phyloP scores from a whole-genome alignment of 2,797 vertebrate genomes.

The Hippocampus kuda region DNA sequence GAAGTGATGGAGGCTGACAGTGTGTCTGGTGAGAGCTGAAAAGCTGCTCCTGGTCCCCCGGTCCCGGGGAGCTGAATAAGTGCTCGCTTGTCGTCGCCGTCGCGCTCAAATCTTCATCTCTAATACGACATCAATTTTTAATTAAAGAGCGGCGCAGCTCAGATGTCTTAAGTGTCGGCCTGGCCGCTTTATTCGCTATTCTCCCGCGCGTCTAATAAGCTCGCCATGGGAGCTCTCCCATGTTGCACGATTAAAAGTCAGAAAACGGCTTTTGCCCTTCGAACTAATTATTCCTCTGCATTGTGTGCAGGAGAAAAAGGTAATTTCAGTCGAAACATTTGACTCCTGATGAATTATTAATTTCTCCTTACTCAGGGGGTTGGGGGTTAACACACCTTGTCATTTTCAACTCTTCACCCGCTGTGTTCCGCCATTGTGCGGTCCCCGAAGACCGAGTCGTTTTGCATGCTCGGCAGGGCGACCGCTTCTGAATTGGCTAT shows the following conservation, averaged over 20 bases:
- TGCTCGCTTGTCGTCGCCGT: slow-evolving; percentile 49
- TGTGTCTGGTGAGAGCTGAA: background rate
- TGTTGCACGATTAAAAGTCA: slow-evolving; percentile 67
- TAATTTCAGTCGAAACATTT: slow-evolving; percentile 71
- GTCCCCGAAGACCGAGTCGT: slow-evolving; percentile 37
- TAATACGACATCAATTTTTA: slow-evolving; percentile 71
- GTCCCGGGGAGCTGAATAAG: slow-evolving; percentile 56
- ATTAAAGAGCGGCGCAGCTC: slow-evolving; percentile 61
- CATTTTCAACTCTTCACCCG: slow-evolving; percentile 16
- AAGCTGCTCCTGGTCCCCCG: background rate
- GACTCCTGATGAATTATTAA: slow-evolving; percentile 71
- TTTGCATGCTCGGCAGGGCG: slow-evolving; percentile 50
- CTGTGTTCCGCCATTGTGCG: slow-evolving; percentile 8
- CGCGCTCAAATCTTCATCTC: slow-evolving; percentile 63
- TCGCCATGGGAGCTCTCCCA: slow-evolving; percentile 58
- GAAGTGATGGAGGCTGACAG: background rate
- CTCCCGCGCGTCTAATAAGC: slow-evolving; percentile 51
- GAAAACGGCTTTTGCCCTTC: slow-evolving; percentile 59
- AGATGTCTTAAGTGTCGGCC: slow-evolving; percentile 28
- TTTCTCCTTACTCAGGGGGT: slow-evolving; percentile 37
- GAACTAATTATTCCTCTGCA: slow-evolving; percentile 67
- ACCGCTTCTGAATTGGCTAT: slow-evolving; percentile 56
- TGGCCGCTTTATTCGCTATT: slow-evolving; percentile 2
- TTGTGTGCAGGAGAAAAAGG: slow-evolving; percentile 46
- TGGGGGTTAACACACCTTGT: slow-evolving; percentile 30